phyloP scores from a whole-genome alignment of 1,140 invertebrate species.

The Drosophila asahinai region DNA sequence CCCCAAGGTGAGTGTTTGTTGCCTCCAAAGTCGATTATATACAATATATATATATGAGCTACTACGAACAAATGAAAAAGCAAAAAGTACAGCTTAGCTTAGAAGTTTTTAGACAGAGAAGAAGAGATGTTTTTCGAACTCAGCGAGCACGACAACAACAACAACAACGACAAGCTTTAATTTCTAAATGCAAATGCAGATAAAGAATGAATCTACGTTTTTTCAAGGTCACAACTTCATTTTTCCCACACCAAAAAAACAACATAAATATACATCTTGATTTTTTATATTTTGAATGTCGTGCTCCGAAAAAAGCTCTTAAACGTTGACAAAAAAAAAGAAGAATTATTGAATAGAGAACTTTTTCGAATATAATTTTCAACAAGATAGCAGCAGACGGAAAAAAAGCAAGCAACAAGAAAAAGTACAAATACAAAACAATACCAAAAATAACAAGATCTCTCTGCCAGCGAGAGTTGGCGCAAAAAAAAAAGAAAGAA shows the following conservation, averaged over 20 bases:
- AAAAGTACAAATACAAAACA: conserved; percentile 59
- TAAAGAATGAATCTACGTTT: conserved; percentile 43
- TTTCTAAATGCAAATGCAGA: conserved; percentile 48
- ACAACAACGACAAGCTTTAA: conserved; percentile 61
- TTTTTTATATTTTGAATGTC: conserved; percentile 37
- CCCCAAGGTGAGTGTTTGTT: conserved; percentile 90
- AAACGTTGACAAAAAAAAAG: conserved; percentile 60
- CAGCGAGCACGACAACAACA: conserved; percentile 71
- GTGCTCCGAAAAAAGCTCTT: conserved; percentile 83
- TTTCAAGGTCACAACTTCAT: conserved; percentile 49
- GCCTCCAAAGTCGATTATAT: conserved; percentile 55
- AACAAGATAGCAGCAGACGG: conserved; percentile 51
- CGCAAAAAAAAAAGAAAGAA: conserved; percentile 22
- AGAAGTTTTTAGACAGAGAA: conserved; percentile 52
- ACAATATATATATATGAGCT: conserved; percentile 45
- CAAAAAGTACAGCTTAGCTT: conserved; percentile 68
- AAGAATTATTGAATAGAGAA: conserved; percentile 24
- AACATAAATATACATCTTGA: conserved; percentile 25
- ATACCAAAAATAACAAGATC: conserved; percentile 54
- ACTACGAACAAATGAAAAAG: conserved; percentile 80
- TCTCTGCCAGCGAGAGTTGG: conserved; percentile 34
- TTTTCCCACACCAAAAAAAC: conserved; percentile 15
- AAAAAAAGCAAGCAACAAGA: conserved; percentile 79
- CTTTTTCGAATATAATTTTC: conserved; percentile 53
- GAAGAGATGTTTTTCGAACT: conserved; percentile 30